Conservation (phyloP, 2,888 invertebrate genomes). For the Phyllotreta striolata region DNA sequence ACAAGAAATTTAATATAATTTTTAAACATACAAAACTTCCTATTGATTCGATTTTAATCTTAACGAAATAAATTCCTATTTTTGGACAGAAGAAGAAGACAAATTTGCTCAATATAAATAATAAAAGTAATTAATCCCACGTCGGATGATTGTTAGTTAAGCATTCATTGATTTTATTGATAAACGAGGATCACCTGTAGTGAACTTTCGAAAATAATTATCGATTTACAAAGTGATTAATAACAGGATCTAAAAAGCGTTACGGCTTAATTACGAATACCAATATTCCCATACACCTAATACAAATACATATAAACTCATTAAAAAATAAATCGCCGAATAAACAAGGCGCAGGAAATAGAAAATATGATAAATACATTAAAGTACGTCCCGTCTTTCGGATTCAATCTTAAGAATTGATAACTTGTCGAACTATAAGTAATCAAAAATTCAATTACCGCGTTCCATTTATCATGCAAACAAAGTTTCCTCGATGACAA, state of each 20-base stretch:
- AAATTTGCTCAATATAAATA: too few relatives aligned
- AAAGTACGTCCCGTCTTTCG: slow-evolving; percentile 26
- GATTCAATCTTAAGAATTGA: slow-evolving; percentile 35
- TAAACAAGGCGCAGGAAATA: slow-evolving; percentile 24
- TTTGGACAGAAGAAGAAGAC: too few relatives aligned
- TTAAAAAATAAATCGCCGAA: slow-evolving; percentile 5
- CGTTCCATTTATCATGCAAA: slow-evolving; percentile 47
- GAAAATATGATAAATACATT: slow-evolving; percentile 28
- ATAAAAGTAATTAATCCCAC: too few relatives aligned
- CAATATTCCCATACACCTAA: slow-evolving; percentile 6
- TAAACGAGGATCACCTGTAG: too few relatives aligned
- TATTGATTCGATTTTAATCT: too few relatives aligned
- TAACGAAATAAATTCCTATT: too few relatives aligned
- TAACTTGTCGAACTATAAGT: slow-evolving; percentile 44
- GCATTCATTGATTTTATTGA: too few relatives aligned
- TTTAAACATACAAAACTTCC: too few relatives aligned
- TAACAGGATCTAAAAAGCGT: background rate
- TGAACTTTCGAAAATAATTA: background rate
- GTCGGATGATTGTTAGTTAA: too few relatives aligned
- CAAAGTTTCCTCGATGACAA: slow-evolving; percentile 47
- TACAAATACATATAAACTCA: slow-evolving; percentile 16
- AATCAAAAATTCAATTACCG: slow-evolving; percentile 48
- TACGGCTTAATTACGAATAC: slow-evolving; percentile 4
- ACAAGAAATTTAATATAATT: too few relatives aligned
- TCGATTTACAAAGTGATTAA: slow-evolving; percentile 2